A percentile compares a stretch with the other conserved stretches of the same genome.
These are phyloP conservation scores for Acrobasis repandana DNA, from an alignment of 2,888 invertebrate genomes.

Conservation along the genomic window DNA sequence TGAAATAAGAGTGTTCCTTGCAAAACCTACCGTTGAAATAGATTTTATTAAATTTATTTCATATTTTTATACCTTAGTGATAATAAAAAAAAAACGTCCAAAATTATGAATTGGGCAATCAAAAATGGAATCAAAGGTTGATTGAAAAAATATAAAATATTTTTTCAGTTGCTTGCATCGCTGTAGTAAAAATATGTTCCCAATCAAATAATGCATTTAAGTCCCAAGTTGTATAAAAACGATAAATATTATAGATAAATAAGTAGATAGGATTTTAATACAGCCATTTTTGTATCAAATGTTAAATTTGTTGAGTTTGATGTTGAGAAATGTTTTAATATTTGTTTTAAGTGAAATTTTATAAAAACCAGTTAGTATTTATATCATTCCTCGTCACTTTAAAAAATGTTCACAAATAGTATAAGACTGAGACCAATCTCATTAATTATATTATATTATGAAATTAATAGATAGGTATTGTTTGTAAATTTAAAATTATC, in stretches of 20 bases:
- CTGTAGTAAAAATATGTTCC: background rate
- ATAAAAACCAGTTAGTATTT: slow-evolving; percentile 27
- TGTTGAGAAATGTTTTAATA: slow-evolving; percentile 40
- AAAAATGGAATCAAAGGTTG: background rate
- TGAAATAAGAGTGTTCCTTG: background rate
- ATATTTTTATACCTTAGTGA: slow-evolving; percentile 7
- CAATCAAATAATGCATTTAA: slow-evolving; percentile 42
- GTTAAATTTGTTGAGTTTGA: slow-evolving; percentile 38
- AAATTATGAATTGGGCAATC: background rate
- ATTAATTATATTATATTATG: slow-evolving; percentile 37
- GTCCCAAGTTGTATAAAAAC: slow-evolving; percentile 48
- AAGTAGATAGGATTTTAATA: slow-evolving; percentile 62
- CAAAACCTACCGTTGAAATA: background rate
- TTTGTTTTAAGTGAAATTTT: slow-evolving; percentile 34
- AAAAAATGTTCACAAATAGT: slow-evolving; percentile 42
- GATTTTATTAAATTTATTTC: background rate
- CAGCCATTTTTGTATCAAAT: slow-evolving; percentile 56
- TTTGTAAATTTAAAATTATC: slow-evolving; percentile 17
- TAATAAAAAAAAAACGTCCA: slow-evolving; percentile 10
- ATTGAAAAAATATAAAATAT: slow-evolving; percentile 24
- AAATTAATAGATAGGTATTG: slow-evolving; percentile 32
- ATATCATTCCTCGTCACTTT: slow-evolving; percentile 37
- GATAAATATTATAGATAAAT: slow-evolving; percentile 30
- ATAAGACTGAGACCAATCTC: slow-evolving; percentile 75
- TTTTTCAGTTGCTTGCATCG: slow-evolving; percentile 3